Evolutionary conservation across 2,888 invertebrate genomes (phyloP).

Genomic region (Synanthedon tipuliformis): DNA sequence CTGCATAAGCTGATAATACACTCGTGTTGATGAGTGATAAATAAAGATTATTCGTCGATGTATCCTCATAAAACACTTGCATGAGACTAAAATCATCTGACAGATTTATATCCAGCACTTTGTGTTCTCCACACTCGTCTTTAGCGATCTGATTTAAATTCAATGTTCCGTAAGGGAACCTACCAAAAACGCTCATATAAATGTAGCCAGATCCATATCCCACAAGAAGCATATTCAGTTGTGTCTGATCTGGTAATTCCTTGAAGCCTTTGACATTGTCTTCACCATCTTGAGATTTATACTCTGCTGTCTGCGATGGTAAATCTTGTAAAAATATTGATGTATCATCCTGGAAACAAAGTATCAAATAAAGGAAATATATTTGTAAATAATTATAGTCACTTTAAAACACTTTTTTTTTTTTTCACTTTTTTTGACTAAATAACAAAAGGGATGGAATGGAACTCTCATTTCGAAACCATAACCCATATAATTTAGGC

Average conservation of each 20-base stretch:
- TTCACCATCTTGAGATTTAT: conserved; percentile 62
- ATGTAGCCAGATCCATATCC: conserved; percentile 81
- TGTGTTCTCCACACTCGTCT: conserved; percentile 67
- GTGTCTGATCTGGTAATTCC: conserved; percentile 70
- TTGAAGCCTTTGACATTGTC: conserved; percentile 71
- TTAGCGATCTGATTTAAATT: conserved; percentile 69
- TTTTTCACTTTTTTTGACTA: too few species aligned
- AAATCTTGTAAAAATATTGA: conserved; percentile 70
- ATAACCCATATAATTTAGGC: too few species aligned
- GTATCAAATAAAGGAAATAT: too few species aligned
- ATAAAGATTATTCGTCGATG: conserved; percentile 51
- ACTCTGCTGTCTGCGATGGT: conserved; percentile 64
- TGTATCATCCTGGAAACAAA: conserved; percentile 49
- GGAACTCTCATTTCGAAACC: too few species aligned
- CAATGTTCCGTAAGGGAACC: conserved; percentile 82
- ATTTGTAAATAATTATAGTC: too few species aligned
- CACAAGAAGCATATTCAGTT: conserved; percentile 81
- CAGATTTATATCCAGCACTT: conserved; percentile 74
- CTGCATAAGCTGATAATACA: conserved; percentile 73
- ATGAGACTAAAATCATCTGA: conserved; percentile 79
- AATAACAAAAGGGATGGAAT: too few species aligned
- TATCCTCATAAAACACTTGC: conserved; percentile 72
- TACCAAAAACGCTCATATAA: conserved; percentile 84
- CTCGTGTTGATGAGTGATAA: conserved; percentile 69
- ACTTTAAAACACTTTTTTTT: too few species aligned